Base-by-base conservation (phyloP, 2,797 vertebrate genomes). In the Sebastes ruberrimus region DNA sequence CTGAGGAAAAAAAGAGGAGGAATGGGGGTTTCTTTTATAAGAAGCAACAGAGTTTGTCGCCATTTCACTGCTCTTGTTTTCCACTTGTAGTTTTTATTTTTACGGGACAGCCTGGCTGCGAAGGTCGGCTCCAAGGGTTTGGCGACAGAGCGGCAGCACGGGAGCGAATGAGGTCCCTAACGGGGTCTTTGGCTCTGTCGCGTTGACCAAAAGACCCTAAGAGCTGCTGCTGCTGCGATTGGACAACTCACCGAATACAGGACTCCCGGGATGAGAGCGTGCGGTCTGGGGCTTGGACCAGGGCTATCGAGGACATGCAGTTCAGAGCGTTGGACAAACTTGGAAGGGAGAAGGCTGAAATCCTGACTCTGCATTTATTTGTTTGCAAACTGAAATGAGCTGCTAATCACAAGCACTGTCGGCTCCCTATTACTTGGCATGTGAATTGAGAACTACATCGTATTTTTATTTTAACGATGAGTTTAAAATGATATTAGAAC, bases 41-140 rank as follows among this genome's bases (percentile, higher is more conserved):
- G 32, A 55, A 25, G 10, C 7, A 70, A 84, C 7, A 27, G 53
- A 68, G 65, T 78, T 53, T 76, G 74, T 80, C 33, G n/a, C 76
- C 73, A 35, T 89, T 84, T 88, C 32, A 38, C 49, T 60, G 76
- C 72, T 75, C 80, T 83, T 85, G 84, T 79, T 90, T 90, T 86
- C 78, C 62, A 76, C 71, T 86, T 80, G 73, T 86, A 89, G 76
- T 67, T 74, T 70, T 81, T 78, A 62, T 32, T 89, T 80, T 72
- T 67, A 78, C 9, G 25, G 35, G 66, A 64, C 25, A 13, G 60
- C 46, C 74, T 76, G 82, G 79, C 87, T 71, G 71, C 68, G 65
- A 72, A 72, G 80, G 68, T 82, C 33, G 66, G 88, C 83, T 90
- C 83, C 88, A 76, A 42, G 61, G 91, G 76, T 85, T 85, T 92